Evolutionary conservation across 2,888 invertebrate species (phyloP).

Genomic region (Epicampocera succincta): DNA sequence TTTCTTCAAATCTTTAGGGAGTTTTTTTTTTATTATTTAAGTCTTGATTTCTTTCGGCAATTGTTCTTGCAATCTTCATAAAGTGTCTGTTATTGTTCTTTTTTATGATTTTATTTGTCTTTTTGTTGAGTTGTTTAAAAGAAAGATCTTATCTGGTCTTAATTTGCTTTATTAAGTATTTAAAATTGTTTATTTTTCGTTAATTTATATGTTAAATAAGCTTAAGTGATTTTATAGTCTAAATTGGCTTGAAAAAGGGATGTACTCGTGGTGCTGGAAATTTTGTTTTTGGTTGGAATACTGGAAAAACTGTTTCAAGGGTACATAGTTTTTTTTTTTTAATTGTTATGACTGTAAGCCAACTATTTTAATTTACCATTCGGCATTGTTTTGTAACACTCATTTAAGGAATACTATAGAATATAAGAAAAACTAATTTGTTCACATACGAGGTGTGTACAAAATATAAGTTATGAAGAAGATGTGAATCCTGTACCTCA

Average conservation of each 20-base stretch:
- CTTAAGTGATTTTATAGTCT: constrained; percentile 34
- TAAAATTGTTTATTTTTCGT: constrained; percentile 61
- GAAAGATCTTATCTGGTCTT: constrained; percentile 76
- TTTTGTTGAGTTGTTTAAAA: constrained; percentile 68
- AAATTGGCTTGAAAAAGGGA: not conserved
- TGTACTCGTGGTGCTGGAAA: too few relatives aligned
- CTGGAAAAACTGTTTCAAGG: too few relatives aligned
- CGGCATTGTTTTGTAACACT: too few relatives aligned
- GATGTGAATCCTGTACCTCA: too few relatives aligned
- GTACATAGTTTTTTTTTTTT: too few relatives aligned
- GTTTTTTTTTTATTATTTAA: constrained; percentile 54
- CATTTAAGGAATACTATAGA: too few relatives aligned
- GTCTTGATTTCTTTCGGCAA: constrained; percentile 50
- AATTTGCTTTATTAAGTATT: constrained; percentile 76
- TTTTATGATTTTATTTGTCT: constrained; percentile 72
- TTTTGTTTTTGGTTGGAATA: too few relatives aligned
- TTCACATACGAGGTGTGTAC: too few relatives aligned
- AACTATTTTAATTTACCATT: too few relatives aligned
- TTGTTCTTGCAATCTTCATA: constrained; percentile 51
- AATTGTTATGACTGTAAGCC: too few relatives aligned
- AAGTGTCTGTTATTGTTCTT: constrained; percentile 72
- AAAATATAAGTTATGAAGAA: too few relatives aligned
- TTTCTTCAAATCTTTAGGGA: constrained; percentile 47
- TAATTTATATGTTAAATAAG: constrained; percentile 58
- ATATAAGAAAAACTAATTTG: too few relatives aligned